Evolutionary conservation across 2,797 vertebrate genomes (phyloP), one percentile per base, ranked within the genome.

Genomic region (Nannoperca australis): DNA sequence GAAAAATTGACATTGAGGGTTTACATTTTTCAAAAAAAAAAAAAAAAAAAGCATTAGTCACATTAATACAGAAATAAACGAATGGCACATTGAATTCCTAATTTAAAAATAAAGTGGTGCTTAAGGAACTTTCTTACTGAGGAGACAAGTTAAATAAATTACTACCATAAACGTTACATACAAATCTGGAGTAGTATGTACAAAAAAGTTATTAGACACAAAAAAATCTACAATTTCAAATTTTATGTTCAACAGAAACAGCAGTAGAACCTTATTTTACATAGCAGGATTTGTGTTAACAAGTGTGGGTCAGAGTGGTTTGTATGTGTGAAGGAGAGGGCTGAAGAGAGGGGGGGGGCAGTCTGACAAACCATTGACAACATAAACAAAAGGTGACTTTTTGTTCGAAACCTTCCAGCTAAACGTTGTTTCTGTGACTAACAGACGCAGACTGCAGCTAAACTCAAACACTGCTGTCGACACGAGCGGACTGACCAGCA

Each of bases 81-180:
- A 94, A 93, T 96, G 95, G 95, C 94, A 96, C 95, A 86, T 95
- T 91, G 92, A 87, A 93, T 91, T 93, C 91, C 94, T 95, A 95
- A 92, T 93, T 92, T 84, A 74, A 94, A 93, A 94, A 94, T 92
- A 92, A 94, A 93, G 90, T 91, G 92, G 93, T 94, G 89, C 78
- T 94, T 88, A 70, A 92, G 89, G 86, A 91, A 91, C 90, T 88
- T 91, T 91, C 85, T 91, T 94, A 92, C 88, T 83, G 84, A 91
- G 88, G 91, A 95, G 88, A 95, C 91, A 88, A 91, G 94, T 96
- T 96, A 96, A 96, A 96, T 96, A 96, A 96, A 96, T 96, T 95
- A 96, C 94, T 94, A 95, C 90, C 92, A 94, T 94, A 93, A 92
- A 95, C 82, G 87, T 94, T 95, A 94, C 94, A 94, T 95, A 95